Evolutionary conservation across 1,140 invertebrate species (phyloP).

Genomic region (Euglossa dilemma): DNA sequence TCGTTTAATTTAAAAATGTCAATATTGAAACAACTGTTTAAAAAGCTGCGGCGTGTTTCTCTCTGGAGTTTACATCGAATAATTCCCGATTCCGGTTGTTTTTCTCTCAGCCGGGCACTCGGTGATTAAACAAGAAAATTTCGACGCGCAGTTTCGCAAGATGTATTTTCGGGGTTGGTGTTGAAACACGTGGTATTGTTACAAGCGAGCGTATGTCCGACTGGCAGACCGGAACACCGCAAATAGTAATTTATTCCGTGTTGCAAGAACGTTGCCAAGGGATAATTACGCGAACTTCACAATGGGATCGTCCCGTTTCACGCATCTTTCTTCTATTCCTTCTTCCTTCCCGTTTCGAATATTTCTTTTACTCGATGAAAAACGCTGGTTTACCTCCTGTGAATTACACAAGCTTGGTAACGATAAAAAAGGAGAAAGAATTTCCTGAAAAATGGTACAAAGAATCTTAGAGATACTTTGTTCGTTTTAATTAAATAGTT

Average conservation of each 20-base stretch:
- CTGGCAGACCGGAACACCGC: conserved; percentile 41
- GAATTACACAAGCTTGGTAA: no score
- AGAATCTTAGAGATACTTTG: no score
- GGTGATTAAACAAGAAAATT: background rate
- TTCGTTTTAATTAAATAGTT: no score
- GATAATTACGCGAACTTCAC: conserved; percentile 30
- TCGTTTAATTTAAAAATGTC: background rate
- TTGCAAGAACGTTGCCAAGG: conserved; percentile 36
- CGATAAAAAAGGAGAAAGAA: no score
- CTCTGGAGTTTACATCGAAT: background rate
- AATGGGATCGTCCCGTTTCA: conserved; percentile 4
- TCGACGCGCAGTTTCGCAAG: no score
- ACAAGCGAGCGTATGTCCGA: background rate
- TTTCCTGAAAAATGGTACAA: no score
- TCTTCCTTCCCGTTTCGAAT: no score
- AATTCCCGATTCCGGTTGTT: background rate
- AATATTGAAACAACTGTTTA: background rate
- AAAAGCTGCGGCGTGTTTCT: background rate
- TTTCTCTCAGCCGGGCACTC: no score
- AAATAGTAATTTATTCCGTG: conserved; percentile 46
- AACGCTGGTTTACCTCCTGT: background rate
- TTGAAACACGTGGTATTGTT: conserved; percentile 41
- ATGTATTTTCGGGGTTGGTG: conserved; percentile 28
- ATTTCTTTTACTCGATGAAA: background rate
- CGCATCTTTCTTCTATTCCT: background rate